A percentile compares a stretch with the other conserved stretches of the same genome.
Evolutionary conservation across 2,113 vertebrate genomes (phyloP).

Genomic region (Cairina moschata): DNA sequence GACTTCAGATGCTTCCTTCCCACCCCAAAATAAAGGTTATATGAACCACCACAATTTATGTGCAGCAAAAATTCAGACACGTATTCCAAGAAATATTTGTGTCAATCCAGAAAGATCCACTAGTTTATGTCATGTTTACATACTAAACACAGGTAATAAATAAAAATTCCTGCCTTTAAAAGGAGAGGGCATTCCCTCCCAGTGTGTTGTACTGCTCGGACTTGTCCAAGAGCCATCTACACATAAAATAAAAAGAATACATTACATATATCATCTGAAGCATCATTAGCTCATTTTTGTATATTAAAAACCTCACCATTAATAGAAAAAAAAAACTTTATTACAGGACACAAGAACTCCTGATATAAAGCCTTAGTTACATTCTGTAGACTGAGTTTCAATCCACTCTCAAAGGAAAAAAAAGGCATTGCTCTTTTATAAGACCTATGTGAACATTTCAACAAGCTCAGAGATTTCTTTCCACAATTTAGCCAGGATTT

Average conservation of each 20-base stretch:
- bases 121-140: slow-evolving; percentile 84
- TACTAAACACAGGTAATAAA: slow-evolving; percentile 88
- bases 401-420: slow-evolving; percentile 54
- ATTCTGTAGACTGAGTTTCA: slow-evolving; percentile 74
- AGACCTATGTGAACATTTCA: slow-evolving; percentile 64
- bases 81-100: slow-evolving; percentile 78
- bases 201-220: slow-evolving; percentile 88
- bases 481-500: slow-evolving; percentile 14
- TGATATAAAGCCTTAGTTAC: slow-evolving; percentile 73
- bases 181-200: slow-evolving; percentile 89
- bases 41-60: slow-evolving; percentile 72
- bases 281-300: slow-evolving; percentile 85
- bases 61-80: slow-evolving; percentile 81
- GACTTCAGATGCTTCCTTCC: slow-evolving; percentile 73
- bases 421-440: slow-evolving; percentile 51
- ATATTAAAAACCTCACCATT: slow-evolving; percentile 80
- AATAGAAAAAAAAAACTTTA: slow-evolving; percentile 75
- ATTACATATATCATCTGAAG: slow-evolving; percentile 86
- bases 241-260: slow-evolving; percentile 89
- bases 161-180: slow-evolving; percentile 90
- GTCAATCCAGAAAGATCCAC: slow-evolving; percentile 81
- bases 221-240: slow-evolving; percentile 90
- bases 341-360: slow-evolving; percentile 73
- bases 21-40: slow-evolving; percentile 73
- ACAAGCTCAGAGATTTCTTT: slow-evolving; percentile 53